phyloP scores from a whole-genome alignment of 2,888 invertebrate species.

The Hypercompe scribonia region DNA sequence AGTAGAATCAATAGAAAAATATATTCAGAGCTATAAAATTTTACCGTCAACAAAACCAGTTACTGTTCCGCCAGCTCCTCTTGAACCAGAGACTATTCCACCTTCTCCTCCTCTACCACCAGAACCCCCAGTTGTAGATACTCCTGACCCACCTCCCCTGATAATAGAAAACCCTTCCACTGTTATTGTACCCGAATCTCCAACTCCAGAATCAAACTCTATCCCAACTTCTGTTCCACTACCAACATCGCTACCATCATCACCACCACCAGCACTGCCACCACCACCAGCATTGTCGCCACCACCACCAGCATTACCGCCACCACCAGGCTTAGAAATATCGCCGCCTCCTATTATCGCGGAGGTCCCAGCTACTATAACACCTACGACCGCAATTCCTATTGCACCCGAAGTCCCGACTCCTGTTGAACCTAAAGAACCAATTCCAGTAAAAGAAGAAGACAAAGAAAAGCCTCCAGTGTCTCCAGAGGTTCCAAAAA shows the following conservation, averaged over 20 bases:
- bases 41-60: background rate
- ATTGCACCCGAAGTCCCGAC: background rate
- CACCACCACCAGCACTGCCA: background rate
- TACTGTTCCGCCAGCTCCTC: background rate
- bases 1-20: constrained; percentile 45
- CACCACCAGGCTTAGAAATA: background rate
- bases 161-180: background rate
- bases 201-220: background rate
- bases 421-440: background rate
- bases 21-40: constrained; percentile 22
- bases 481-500: constrained; percentile 27
- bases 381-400: background rate
- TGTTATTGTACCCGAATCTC: background rate
- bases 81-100: background rate
- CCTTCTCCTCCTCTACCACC: constrained; percentile 2
- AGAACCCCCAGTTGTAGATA: constrained; percentile 1
- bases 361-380: background rate
- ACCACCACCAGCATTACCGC: background rate
- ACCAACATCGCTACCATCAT: background rate
- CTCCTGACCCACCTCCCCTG: background rate
- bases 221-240: background rate
- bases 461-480: constrained; percentile 2
- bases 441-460: constrained; percentile 11
- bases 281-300: background rate
- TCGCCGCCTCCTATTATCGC: background rate